Evolutionary conservation across 2,888 invertebrate species (phyloP).

Genomic region (Camptogramma bilineatum): DNA sequence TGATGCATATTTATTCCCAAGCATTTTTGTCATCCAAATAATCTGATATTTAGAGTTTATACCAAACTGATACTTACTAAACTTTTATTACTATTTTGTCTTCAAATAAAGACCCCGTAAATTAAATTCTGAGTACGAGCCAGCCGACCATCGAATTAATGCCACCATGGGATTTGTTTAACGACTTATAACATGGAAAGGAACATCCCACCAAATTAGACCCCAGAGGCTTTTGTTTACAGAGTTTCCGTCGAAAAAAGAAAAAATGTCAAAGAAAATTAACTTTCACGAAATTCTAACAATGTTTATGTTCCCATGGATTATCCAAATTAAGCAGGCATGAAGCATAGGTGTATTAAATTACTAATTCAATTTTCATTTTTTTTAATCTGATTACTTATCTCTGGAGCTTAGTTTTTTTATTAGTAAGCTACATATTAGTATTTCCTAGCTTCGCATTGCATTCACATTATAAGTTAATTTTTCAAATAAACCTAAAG

Average conservation of each 20-base stretch:
- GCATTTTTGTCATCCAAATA: too few relatives aligned
- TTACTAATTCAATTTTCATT: background rate
- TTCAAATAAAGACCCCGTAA: background rate
- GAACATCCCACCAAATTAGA: slow-evolving; percentile 33
- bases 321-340: background rate
- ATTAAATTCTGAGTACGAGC: slow-evolving; percentile 7
- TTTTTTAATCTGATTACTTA: background rate
- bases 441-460: background rate
- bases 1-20: too few relatives aligned
- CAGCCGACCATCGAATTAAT: slow-evolving; percentile 65
- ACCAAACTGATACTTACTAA: background rate
- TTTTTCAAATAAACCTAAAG: background rate
- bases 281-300: background rate
- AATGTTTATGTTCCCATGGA: background rate
- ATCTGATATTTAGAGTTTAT: too few relatives aligned
- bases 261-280: background rate
- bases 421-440: background rate
- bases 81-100: background rate
- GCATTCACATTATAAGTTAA: too few relatives aligned
- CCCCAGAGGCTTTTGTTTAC: slow-evolving; percentile 26
- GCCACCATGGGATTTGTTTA: slow-evolving; percentile 70
- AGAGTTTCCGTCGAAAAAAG: slow-evolving; percentile 7
- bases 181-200: slow-evolving; percentile 60
- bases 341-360: too few relatives aligned
- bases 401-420: background rate